phyloP scores from a whole-genome alignment of 2,797 vertebrate genomes.

The Tapirus indicus region DNA sequence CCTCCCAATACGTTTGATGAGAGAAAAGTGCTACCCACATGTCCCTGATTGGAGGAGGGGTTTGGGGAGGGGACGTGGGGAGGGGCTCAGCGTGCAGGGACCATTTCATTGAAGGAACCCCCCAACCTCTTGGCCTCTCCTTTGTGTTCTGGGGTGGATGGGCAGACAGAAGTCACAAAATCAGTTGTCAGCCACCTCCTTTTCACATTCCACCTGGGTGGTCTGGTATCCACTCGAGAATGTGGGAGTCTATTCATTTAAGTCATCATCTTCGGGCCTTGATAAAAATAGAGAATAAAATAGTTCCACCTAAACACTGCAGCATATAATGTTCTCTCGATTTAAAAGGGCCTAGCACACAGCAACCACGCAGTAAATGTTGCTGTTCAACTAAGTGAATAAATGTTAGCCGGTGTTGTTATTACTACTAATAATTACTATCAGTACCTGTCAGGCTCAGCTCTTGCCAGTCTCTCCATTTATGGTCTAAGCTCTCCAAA shows the following conservation, averaged over 20 bases:
- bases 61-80: accelerated
- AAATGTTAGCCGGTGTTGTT: background rate
- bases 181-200: background rate
- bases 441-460: background rate
- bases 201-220: accelerated
- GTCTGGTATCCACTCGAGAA: background rate
- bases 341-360: background rate
- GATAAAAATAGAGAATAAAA: background rate
- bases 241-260: background rate
- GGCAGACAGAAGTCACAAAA: background rate
- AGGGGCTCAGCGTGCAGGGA: background rate
- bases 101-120: background rate
- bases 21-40: background rate
- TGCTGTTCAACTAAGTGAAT: background rate
- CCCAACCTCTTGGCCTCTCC: background rate
- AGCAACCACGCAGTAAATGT: background rate
- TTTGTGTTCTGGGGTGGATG: background rate
- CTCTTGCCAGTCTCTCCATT: background rate
- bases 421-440: background rate
- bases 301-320: background rate
- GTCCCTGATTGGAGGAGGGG: background rate
- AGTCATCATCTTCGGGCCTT: background rate
- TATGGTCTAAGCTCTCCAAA: background rate
- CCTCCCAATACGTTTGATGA: accelerated
- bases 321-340: background rate